Evolutionary conservation across 1,140 invertebrate genomes (phyloP).

Genomic region (Philopotamus ludificatus): DNA sequence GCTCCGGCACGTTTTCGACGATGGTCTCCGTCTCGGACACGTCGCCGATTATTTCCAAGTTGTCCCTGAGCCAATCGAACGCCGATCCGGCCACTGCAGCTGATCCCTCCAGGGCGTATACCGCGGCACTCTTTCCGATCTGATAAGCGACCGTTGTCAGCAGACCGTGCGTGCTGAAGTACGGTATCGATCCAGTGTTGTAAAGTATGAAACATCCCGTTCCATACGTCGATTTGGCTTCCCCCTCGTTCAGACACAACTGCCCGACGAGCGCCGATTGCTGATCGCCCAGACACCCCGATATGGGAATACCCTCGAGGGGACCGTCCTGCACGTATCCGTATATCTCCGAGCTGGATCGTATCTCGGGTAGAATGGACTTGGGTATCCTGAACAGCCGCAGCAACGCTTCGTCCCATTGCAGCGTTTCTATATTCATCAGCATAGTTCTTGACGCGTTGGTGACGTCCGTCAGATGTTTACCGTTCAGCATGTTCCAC

Average conservation of each 20-base stretch:
- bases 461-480: conserved; percentile 93
- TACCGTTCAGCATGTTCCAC: conserved; percentile 71
- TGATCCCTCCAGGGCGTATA: conserved; percentile 92
- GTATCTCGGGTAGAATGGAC: conserved; percentile 81
- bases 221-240: conserved; percentile 95
- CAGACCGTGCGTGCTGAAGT: conserved; percentile 83
- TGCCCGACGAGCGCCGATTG: conserved; percentile 95
- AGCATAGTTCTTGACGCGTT: conserved; percentile 97
- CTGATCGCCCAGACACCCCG: conserved; percentile 90
- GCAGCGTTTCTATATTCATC: conserved; percentile 90
- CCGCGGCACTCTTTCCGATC: conserved; percentile 72
- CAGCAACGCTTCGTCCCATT: conserved; percentile 90
- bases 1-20: conserved; percentile 66
- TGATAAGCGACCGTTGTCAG: conserved; percentile 96
- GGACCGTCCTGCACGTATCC: conserved; percentile 65
- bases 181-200: conserved; percentile 84
- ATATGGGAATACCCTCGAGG: conserved; percentile 72
- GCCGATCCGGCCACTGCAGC: conserved; percentile 85
- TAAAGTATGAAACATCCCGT: conserved; percentile 96
- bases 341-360: conserved; percentile 84
- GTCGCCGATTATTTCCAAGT: conserved; percentile 75
- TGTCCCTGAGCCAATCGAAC: conserved; percentile 85
- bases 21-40: conserved; percentile 74
- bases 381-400: conserved; percentile 85
- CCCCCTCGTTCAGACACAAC: conserved; percentile 82